phyloP scores from a whole-genome alignment of 2,888 invertebrate genomes.

The Tricholauxania praeusta region DNA sequence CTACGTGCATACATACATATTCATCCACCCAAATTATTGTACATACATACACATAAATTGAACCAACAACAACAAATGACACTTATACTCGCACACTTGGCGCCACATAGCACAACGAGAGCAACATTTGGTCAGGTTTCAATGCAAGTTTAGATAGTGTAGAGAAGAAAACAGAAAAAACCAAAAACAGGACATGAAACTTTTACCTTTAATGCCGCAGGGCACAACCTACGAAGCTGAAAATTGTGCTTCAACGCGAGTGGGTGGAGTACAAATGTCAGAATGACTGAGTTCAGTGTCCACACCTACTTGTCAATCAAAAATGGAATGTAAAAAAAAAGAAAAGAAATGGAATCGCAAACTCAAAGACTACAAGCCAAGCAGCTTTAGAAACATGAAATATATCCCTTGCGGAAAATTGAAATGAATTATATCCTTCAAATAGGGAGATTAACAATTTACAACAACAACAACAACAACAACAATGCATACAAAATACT shows the following conservation, averaged over 20 bases:
- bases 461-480: background rate
- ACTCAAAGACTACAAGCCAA: no score
- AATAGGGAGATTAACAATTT: background rate
- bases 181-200: slow-evolving; percentile 47
- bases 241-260: slow-evolving; percentile 48
- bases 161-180: slow-evolving; percentile 26
- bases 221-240: slow-evolving; percentile 57
- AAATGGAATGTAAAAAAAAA: slow-evolving; percentile 19
- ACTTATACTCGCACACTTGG: background rate
- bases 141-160: background rate
- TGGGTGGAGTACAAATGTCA: slow-evolving; percentile 63
- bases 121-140: slow-evolving; percentile 31
- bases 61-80: no score
- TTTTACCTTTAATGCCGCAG: slow-evolving; percentile 58
- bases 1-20: background rate
- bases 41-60: slow-evolving; percentile 1
- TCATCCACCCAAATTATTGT: background rate
- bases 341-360: slow-evolving; percentile 1
- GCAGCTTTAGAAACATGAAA: background rate
- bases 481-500: background rate
- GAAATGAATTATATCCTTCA: slow-evolving; percentile 24
- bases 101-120: slow-evolving; percentile 9
- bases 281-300: slow-evolving; percentile 65
- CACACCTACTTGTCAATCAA: slow-evolving; percentile 66
- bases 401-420: slow-evolving; percentile 30